Percentiles rank a stretch among this genome's conserved stretches.
phyloP scores from a whole-genome alignment of 2,797 vertebrate genomes.

The Megaceryle alcyon region DNA sequence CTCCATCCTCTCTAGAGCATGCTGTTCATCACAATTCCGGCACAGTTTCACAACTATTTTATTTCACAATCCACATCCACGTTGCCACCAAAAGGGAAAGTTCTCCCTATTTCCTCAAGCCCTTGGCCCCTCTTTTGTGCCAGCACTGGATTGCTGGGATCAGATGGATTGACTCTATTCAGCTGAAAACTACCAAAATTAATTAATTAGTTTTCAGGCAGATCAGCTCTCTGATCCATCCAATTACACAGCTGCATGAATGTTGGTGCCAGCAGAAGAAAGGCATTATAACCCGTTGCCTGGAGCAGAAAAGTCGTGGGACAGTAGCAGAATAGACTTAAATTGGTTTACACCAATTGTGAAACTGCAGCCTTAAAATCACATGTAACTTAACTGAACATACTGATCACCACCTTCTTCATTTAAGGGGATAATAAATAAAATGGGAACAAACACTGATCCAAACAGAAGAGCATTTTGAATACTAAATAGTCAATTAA shows the following conservation, averaged over 20 bases:
- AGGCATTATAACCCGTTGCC: slow-evolving; percentile 3
- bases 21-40: slow-evolving; percentile 32
- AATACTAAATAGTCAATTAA: background rate
- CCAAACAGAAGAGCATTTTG: background rate
- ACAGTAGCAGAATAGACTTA: slow-evolving; percentile 28
- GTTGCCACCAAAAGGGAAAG: slow-evolving; percentile 49
- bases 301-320: slow-evolving; percentile 5
- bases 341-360: background rate
- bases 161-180: slow-evolving; percentile 32
- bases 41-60: slow-evolving; percentile 24
- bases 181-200: slow-evolving; percentile 49
- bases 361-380: slow-evolving; percentile 24
- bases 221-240: slow-evolving; percentile 36
- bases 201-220: slow-evolving; percentile 45
- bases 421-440: background rate
- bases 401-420: background rate
- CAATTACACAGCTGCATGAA: slow-evolving; percentile 16
- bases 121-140: background rate
- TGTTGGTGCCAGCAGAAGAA: slow-evolving; percentile 18
- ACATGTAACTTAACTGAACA: background rate
- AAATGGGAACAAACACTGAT: background rate
- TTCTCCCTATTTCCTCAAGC: slow-evolving; percentile 8
- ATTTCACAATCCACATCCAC: slow-evolving; percentile 30
- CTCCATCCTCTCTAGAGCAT: slow-evolving; percentile 17
- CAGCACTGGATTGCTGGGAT: slow-evolving; percentile 30